Evolutionary conservation across 2,113 vertebrate genomes (phyloP), one percentile per base, ranked within the genome.

Genomic region (Struthio camelus): DNA sequence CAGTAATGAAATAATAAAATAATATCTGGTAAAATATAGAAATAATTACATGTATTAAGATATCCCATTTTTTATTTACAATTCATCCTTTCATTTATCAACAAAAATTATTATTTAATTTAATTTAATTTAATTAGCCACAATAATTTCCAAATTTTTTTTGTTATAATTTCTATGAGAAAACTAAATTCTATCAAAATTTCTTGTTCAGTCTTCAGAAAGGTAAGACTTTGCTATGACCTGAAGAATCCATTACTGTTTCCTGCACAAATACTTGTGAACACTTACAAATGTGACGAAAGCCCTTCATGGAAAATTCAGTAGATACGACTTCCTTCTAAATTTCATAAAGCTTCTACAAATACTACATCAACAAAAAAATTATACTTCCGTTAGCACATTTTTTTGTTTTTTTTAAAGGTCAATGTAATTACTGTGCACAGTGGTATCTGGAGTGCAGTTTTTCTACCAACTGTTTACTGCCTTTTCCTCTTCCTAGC

Each of bases 331-430:
- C 5, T 82, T 82, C 44, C 10, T 8, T 10, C 17, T 80, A 53
- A 82, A 83, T 91, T 87, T 82, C 40, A 36, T 34, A 77, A 82
- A 88, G 10, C 5, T 17, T 36, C 30, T 23, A 71, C 3, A 87
- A 91, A 77, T 36, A 46, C 9, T 32, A 84, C 79, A 62, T 53
- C 5, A 94, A 70, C 56, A n/a, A 0, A 25, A 80, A 82, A 71
- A 50, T 6, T 65, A 2, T 50, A 65, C 53, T 87, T 88, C 25
- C 34, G 51, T 92, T 85, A 80, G 7, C 12, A 77, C 2, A 20
- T 85, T 75, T 71, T 71, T 94, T 93, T 73, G 11, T 48, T 90
- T 94, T 64, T 87, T 65, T 87, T 79, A 93, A 94, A 96, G 42
- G 85, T 92, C 85, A 95, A 46, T 42, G 82, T 30, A 92, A 77